Percentiles rank a stretch among this genome's conserved stretches.
Evolutionary conservation across 1,140 invertebrate genomes (phyloP).

Genomic region (Drosophila tsacasi): DNA sequence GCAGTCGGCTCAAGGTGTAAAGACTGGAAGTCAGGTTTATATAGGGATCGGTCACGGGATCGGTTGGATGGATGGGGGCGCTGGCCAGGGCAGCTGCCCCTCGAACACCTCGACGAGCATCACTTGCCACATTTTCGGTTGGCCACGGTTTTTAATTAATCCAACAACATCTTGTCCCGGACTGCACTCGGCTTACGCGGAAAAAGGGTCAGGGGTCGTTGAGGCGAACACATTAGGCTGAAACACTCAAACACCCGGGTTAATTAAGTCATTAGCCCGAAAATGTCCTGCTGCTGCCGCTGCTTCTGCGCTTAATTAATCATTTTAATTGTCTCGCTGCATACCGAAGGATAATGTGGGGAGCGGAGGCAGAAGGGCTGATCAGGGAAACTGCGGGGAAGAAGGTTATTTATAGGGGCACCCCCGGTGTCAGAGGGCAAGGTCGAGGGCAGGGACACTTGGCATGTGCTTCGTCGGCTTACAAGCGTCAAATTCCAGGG

Average conservation of each 20-base stretch:
- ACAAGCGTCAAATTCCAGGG: slow-evolving; percentile 35
- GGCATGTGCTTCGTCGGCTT: slow-evolving; percentile 60
- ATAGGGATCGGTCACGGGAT: slow-evolving; percentile 52
- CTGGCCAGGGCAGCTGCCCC: slow-evolving; percentile 55
- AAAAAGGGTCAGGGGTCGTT: slow-evolving; percentile 81
- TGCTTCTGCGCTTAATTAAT: slow-evolving; percentile 71
- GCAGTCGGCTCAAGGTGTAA: slow-evolving; percentile 60
- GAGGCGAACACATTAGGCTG: slow-evolving; percentile 74
- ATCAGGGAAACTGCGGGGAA: slow-evolving; percentile 41
- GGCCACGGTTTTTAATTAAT: slow-evolving; percentile 77
- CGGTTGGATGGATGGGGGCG: slow-evolving; percentile 5
- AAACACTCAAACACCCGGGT: slow-evolving; percentile 62
- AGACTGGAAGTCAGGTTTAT: slow-evolving; percentile 62
- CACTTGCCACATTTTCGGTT: slow-evolving; percentile 68
- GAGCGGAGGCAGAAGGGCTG: slow-evolving; percentile 33
- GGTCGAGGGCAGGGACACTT: slow-evolving; percentile 35
- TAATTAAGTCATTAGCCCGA: slow-evolving; percentile 80
- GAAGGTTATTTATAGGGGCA: slow-evolving; percentile 70
- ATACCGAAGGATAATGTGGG: slow-evolving; percentile 35
- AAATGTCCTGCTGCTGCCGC: slow-evolving; percentile 70
- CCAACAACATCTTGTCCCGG: slow-evolving; percentile 65
- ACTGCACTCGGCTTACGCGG: slow-evolving; percentile 52
- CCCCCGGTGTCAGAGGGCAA: slow-evolving; percentile 12
- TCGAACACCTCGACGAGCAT: slow-evolving; percentile 41
- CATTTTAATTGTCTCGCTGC: slow-evolving; percentile 72